Conservation (phyloP, 64 coral and sea anemone species). For the Pachyseris speciosa region DNA sequence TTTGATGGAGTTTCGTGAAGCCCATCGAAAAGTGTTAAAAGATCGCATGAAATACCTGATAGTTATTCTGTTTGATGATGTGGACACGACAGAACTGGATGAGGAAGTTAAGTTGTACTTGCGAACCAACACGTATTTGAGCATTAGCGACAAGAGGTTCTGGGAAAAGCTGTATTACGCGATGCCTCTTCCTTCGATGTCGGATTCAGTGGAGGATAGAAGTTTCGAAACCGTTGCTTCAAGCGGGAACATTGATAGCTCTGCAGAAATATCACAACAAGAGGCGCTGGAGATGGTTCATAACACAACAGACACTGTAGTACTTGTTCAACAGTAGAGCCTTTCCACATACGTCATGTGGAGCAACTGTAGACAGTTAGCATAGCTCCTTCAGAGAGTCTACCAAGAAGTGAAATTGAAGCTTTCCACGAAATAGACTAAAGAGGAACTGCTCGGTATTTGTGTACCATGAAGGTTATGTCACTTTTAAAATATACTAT, state of each 20-base stretch:
- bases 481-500: too few species aligned
- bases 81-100: conserved; percentile 54
- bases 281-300: background rate
- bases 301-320: background rate
- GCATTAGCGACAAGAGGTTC: conserved; percentile 68
- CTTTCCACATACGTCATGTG: too few species aligned
- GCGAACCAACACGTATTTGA: conserved; percentile 78
- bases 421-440: too few species aligned
- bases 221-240: background rate
- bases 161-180: conserved; percentile 78
- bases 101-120: conserved; percentile 73
- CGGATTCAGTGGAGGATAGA: background rate
- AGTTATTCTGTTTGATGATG: conserved; percentile 69
- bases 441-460: too few species aligned
- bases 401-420: too few species aligned
- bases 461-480: too few species aligned
- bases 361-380: too few species aligned
- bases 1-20: conserved; percentile 80
- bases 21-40: conserved; percentile 75
- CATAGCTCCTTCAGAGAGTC: too few species aligned
- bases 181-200: background rate
- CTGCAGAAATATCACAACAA: background rate
- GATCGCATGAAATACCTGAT: conserved; percentile 78
- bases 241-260: background rate
- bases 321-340: background rate